phyloP scores from a whole-genome alignment of 2,888 invertebrate species.

The Perdita meconis region DNA sequence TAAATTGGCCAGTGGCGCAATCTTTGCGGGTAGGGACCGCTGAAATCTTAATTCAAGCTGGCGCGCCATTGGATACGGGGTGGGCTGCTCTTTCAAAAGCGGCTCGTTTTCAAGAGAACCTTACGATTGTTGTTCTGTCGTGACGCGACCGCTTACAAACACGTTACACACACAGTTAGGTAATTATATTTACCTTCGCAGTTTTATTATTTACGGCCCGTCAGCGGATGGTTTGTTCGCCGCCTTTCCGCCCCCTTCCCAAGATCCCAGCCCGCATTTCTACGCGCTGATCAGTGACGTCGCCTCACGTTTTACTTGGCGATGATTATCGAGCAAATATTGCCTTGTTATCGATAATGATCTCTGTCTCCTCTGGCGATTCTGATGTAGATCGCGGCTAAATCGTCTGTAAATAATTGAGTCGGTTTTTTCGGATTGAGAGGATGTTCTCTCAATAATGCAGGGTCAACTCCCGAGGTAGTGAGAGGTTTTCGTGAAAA shows the following conservation, averaged over 20 bases:
- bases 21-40: conserved; percentile 74
- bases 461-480: no score
- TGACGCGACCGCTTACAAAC: conserved; percentile 73
- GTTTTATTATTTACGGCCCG: conserved; percentile 81
- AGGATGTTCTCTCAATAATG: no score
- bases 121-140: conserved; percentile 79
- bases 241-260: conserved; percentile 8
- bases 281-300: conserved; percentile 29
- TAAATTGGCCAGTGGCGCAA: conserved; percentile 79
- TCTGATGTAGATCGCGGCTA: no score
- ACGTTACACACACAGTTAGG: conserved; percentile 75
- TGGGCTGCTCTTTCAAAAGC: conserved; percentile 76
- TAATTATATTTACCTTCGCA: conserved; percentile 84
- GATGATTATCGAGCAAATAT: conserved; percentile 43
- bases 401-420: no score
- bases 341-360: conserved; percentile 16
- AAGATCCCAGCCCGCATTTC: not conserved
- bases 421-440: no score
- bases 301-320: not conserved
- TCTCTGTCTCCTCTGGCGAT: conserved; percentile 4
- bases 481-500: no score
- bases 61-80: conserved; percentile 60
- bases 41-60: conserved; percentile 81
- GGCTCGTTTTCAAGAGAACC: conserved; percentile 76
- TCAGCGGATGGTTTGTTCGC: conserved; percentile 28